Conservation (phyloP, 2,797 vertebrate genomes). For the Otolemur crassicaudatus region DNA sequence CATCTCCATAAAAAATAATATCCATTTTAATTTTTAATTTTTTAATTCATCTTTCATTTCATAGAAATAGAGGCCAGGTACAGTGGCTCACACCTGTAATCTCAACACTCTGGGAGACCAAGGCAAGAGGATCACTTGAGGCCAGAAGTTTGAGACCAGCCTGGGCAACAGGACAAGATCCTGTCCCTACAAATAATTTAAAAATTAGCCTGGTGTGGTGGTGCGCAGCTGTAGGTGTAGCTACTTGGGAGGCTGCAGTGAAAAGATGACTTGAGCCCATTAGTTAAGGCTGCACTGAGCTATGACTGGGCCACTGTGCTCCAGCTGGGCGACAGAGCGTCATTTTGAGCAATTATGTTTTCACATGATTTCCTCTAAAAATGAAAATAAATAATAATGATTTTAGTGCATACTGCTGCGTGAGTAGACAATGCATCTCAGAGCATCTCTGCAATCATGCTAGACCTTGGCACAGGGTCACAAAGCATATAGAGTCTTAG, state of each 20-base stretch:
- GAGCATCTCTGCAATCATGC: too few relatives aligned
- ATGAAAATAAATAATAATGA: neutral
- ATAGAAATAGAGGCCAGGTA: neutral
- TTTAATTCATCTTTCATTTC: neutral
- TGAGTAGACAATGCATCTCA: accelerated
- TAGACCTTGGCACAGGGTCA: neutral
- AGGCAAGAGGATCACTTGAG: neutral
- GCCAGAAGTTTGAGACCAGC: neutral
- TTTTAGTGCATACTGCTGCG: neutral
- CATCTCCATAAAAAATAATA: neutral
- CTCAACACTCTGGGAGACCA: neutral
- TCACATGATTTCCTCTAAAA: neutral
- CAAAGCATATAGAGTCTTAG: neutral
- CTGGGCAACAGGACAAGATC: neutral
- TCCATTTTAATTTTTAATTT: neutral
- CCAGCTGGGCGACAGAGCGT: neutral
- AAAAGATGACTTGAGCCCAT: neutral
- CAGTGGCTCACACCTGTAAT: neutral
- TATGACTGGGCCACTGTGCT: neutral
- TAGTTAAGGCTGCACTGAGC: neutral
- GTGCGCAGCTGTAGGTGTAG: neutral
- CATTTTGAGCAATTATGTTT: too few relatives aligned
- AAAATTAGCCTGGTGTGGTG: neutral
- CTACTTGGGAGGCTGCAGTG: neutral
- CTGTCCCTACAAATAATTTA: neutral